Base-by-base conservation (phyloP, 2,113 vertebrate species). In the Carassius gibelio region DNA sequence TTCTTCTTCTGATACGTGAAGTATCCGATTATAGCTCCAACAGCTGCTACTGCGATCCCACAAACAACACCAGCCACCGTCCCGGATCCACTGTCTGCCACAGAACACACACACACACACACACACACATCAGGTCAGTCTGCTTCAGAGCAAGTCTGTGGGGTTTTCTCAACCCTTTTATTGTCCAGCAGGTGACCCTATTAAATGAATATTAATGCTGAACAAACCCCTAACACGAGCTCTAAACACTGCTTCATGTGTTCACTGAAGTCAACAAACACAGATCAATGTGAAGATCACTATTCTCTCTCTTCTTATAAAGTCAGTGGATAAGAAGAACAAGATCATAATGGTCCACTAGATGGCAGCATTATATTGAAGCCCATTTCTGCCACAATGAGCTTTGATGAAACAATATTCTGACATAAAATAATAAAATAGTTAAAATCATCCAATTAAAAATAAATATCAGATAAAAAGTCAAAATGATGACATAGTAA, bases 1-100 rank as follows among this genome's bases (percentile, higher is more conserved):
- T 96, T 97, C 91, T 96, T 98, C 91, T 96, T 97, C 91, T 96
- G 96, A 87, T 97, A 97, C 79, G 96, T 93, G 76, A 96, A 95
- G 88, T 96, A 98, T 89, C 95, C 96, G 11, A 90, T 89, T 0
- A 95, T 86, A 0, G 96, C 95, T 8, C 93, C 97, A 8, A 94
- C 90, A 23, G 94, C 90, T 30, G 96, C 94, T 23, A 95, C 93
- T 3, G 84, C 90, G 0, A 97, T 83, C 1, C 92, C 93, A 48
- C 92, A 92, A 17, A 98, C 64, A 88, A 97, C 94, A 50, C 94
- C 97, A 2, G 95, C 95, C 82, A 98, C 42, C 21, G 91, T 80
- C 42, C 89, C 30, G 1, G 93, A 92, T 38, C 89, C 9, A 15
- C 13, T 48, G 17, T 48, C 85, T 81, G 84, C 36, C 38, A 30